Evolutionary conservation across 2,113 vertebrate genomes (phyloP).

Genomic region (Aplodontia rufa): DNA sequence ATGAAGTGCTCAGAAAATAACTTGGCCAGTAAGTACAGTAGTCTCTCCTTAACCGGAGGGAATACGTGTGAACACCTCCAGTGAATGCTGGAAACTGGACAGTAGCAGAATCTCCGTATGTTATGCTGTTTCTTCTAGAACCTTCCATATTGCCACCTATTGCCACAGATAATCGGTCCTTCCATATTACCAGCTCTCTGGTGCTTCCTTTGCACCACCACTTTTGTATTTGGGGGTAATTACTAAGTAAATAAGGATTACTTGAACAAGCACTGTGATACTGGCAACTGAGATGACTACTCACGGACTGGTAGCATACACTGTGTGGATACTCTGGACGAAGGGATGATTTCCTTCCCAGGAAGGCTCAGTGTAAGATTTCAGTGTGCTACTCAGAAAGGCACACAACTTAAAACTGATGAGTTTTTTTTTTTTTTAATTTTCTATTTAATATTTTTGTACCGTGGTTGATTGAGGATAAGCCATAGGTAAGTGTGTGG

Average conservation of each 20-base stretch:
- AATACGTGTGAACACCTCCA: background rate
- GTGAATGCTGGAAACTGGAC: too few species aligned
- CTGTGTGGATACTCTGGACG: background rate
- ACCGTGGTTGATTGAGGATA: fast-evolving
- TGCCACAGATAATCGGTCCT: background rate
- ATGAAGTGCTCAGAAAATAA: background rate
- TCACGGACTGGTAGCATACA: background rate
- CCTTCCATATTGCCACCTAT: background rate
- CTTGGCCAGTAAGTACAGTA: background rate
- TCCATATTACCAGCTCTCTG: background rate
- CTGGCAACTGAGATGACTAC: too few species aligned
- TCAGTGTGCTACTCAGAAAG: background rate
- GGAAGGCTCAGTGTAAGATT: too few species aligned
- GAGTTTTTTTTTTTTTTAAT: too few species aligned
- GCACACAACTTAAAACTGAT: background rate
- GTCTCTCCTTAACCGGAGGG: background rate
- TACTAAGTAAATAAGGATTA: background rate
- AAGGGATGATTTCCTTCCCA: background rate
- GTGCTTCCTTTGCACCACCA: background rate
- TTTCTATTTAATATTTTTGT: background rate
- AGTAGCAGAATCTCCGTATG: background rate
- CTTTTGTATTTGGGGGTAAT: background rate
- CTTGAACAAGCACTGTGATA: background rate
- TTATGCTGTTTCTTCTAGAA: background rate
- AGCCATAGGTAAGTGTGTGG: background rate